Evolutionary conservation across 92 coral and sea anemone genomes (phyloP), one percentile per base, ranked within the genome.

Genomic region (Muricea muricata): DNA sequence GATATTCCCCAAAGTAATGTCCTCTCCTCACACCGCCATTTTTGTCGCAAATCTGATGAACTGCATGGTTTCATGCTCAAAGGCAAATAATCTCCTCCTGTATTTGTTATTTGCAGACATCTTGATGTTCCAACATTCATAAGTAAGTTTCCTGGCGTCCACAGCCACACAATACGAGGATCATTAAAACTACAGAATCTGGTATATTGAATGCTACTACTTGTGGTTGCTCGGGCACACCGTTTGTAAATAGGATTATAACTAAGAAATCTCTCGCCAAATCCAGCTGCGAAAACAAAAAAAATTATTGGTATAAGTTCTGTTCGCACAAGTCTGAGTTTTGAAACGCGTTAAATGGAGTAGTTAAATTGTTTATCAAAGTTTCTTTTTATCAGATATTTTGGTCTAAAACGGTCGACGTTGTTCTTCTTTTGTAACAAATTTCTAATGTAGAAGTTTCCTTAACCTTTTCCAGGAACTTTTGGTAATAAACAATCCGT

Each of bases 91-190:
- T 23, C 0, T 8, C 29, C 30, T 7, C 5, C n/a, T 40, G 14
- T 40, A 40, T 71, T 30, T 50, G 23, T 50, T 18, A 31, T 40
- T 17, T 20, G 17, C 28, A 71, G 78, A 13, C 78, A 71, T 39
- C 12, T 37, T 39, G 52, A 71, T 1, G 55, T 71, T 24, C 23
- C 21, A 71, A 24, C 78, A 50, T 40, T 71, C 78, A 71, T 71
- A 15, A 71, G 29, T 11, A 71, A 30, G 30, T 71, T 30, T 30
- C 78, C 78, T 0, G 78, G 78, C 30, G 78, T 71, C 78, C 78
- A 71, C 7, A 71, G 12, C 78, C 78, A 71, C 29, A 71, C 25
- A 20, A 40, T 55, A 40, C 34, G 78, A n/a, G 33, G 3, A 40
- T 71, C 33, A 24, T 20, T 71, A 9, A 21, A 20, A 15, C 1